Percentiles rank a stretch among this genome's conserved stretches.
phyloP scores from a whole-genome alignment of 2,888 invertebrate species.

The Argynnis bischoffii region DNA sequence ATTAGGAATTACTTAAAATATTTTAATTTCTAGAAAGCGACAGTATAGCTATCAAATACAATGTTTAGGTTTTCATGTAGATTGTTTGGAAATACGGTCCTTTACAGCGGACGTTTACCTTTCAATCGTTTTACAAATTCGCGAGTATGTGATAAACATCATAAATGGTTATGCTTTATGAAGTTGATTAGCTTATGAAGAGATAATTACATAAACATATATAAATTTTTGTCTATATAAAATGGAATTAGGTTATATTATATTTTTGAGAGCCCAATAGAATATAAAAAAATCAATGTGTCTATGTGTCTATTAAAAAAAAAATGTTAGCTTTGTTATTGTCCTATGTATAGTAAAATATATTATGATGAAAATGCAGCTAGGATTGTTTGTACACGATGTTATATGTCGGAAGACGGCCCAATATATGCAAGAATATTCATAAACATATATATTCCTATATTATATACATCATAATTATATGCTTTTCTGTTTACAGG shows the following conservation, averaged over 20 bases:
- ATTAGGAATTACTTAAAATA: neutral
- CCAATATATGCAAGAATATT: neutral
- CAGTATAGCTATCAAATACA: conserved; percentile 10
- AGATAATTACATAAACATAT: too few relatives aligned
- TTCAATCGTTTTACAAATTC: conserved; percentile 55
- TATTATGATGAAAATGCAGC: too few relatives aligned
- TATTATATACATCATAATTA: neutral
- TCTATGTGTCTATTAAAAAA: too few relatives aligned
- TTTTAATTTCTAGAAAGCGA: neutral
- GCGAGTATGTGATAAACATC: conserved; percentile 30
- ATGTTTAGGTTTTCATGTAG: conserved; percentile 35
- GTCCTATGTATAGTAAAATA: too few relatives aligned
- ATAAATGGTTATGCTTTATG: neutral
- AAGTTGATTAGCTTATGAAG: neutral
- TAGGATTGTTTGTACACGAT: too few relatives aligned
- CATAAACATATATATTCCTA: neutral
- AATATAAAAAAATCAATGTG: too few relatives aligned
- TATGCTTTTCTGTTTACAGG: neutral
- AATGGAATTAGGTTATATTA: too few relatives aligned
- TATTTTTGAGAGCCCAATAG: too few relatives aligned
- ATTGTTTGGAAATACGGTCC: conserved; percentile 41
- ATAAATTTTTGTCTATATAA: too few relatives aligned
- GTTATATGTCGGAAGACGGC: too few relatives aligned
- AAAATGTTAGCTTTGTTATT: too few relatives aligned
- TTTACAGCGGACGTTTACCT: conserved; percentile 58